phyloP scores from a whole-genome alignment of 2,113 vertebrate genomes.

The Gymnarchus niloticus region DNA sequence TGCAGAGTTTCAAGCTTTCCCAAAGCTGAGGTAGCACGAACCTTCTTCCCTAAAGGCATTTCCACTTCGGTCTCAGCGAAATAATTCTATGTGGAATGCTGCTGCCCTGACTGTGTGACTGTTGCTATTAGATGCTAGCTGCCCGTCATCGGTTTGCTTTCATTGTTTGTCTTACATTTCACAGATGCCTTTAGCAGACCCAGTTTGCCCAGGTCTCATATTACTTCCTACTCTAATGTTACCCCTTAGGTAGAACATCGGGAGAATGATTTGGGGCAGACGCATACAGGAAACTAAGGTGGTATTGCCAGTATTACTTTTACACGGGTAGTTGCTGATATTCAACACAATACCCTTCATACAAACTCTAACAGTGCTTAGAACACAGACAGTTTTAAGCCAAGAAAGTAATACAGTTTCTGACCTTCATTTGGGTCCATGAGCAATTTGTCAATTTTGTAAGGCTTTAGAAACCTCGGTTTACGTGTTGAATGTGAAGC shows the following conservation, averaged over 20 bases:
- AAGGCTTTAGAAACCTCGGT: not conserved
- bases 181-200: conserved; percentile 8
- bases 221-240: conserved; percentile 51
- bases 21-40: conserved; percentile 56
- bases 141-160: conserved; percentile 16
- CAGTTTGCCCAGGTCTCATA: conserved; percentile 33
- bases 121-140: conserved; percentile 20
- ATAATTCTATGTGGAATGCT: not conserved
- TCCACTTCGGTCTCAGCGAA: not conserved
- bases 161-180: conserved; percentile 16
- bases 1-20: conserved; percentile 61
- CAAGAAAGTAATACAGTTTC: not conserved
- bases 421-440: not conserved
- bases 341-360: not conserved
- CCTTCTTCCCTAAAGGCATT: conserved; percentile 49
- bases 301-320: not conserved
- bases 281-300: too few relatives aligned
- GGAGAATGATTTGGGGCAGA: too few relatives aligned
- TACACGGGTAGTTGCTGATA: not conserved
- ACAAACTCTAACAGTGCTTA: too few relatives aligned
- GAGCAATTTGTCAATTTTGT: not conserved
- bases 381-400: too few relatives aligned
- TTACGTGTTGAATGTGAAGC: not conserved
- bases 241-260: conserved; percentile 45
- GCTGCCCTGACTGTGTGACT: conserved; percentile 17